Evolutionary conservation across 2,113 vertebrate species (phyloP).

Genomic region (Nestor notabilis): DNA sequence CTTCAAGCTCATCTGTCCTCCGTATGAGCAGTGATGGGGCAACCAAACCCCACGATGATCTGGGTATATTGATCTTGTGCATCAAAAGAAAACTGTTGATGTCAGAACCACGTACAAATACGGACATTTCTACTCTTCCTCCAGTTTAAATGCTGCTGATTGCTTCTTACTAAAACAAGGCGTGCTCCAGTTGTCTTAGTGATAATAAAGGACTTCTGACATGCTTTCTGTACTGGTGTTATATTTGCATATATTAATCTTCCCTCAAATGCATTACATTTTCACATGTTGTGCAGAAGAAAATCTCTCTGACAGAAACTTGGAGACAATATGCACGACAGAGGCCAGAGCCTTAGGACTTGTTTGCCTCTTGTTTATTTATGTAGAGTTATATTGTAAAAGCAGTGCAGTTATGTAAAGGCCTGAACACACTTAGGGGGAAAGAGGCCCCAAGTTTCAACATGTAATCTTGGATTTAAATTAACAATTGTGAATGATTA

Average conservation of each 20-base stretch:
- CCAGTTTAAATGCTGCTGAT: neutral
- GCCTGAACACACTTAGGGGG: neutral
- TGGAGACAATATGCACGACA: neutral
- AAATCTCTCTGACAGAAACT: neutral
- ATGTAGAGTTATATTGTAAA: neutral
- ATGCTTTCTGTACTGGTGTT: neutral
- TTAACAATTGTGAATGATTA: neutral
- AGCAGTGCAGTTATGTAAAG: neutral
- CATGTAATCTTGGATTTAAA: neutral
- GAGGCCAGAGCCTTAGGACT: neutral
- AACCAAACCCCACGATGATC: neutral
- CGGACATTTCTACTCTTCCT: neutral
- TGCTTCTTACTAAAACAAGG: neutral
- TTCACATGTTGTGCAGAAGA: neutral
- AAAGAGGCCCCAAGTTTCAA: neutral
- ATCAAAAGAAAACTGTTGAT: neutral
- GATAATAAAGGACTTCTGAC: neutral
- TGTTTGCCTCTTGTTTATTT: constrained; percentile 27
- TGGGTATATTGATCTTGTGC: accelerated
- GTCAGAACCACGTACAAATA: neutral
- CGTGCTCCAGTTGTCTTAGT: neutral
- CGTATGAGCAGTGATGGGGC: accelerated
- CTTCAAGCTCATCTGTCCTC: neutral
- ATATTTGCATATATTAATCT: neutral
- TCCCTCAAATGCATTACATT: neutral